These are phyloP conservation scores for Erinaceus europaeus DNA, from an alignment of 2,113 vertebrate species.

Conservation along the genomic window DNA sequence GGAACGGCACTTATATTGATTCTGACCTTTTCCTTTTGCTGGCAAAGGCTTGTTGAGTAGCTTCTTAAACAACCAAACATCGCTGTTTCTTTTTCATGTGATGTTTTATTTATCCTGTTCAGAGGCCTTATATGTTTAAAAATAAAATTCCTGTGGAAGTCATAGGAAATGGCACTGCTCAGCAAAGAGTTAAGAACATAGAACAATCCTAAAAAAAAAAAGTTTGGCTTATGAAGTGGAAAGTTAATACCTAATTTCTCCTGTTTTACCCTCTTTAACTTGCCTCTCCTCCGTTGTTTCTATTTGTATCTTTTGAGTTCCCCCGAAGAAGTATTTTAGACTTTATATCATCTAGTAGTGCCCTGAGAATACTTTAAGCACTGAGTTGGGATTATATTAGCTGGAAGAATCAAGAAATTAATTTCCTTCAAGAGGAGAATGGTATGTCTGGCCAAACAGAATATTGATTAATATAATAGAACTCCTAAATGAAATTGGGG, in stretches of 20 bases:
- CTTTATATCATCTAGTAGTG: conserved; percentile 44
- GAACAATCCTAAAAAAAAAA: not conserved
- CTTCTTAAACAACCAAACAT: conserved; percentile 69
- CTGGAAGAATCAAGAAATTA: conserved; percentile 79
- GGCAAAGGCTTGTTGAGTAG: conserved; percentile 45
- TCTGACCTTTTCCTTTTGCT: conserved; percentile 68
- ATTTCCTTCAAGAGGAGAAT: conserved; percentile 78
- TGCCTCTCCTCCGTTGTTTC: conserved; percentile 18
- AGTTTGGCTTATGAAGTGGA: too few species aligned
- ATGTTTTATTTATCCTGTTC: conserved; percentile 63
- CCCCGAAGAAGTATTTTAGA: conserved; percentile 48
- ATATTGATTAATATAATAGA: conserved; percentile 72
- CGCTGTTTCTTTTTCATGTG: conserved; percentile 40
- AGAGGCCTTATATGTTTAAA: conserved; percentile 61
- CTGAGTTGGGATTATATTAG: conserved; percentile 72
- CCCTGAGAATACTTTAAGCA: conserved; percentile 68
- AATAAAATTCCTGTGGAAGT: conserved; percentile 58
- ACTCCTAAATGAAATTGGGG: conserved; percentile 77
- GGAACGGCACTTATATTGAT: conserved; percentile 63
- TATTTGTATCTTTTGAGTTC: not conserved
- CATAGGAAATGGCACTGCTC: not conserved
- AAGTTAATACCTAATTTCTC: not conserved
- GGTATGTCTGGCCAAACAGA: conserved; percentile 75
- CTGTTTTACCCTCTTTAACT: not conserved
- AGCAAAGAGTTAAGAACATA: not conserved